Evolutionary conservation across 2,888 invertebrate species (phyloP), one percentile per base, ranked within the genome.

Genomic region (Carpatolechia fugitivella): DNA sequence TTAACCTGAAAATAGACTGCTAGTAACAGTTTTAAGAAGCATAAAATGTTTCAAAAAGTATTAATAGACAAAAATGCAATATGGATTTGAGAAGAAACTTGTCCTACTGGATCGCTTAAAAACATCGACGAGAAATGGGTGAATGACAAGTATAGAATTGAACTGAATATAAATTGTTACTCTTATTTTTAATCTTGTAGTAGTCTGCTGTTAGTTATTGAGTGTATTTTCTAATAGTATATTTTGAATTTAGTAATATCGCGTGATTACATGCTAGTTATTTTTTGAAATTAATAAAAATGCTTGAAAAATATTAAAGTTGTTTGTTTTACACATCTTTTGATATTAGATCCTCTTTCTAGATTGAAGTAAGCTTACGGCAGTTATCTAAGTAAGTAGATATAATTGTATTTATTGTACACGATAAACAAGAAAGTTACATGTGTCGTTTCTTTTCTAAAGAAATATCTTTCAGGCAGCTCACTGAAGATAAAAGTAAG

Each of bases 211-310:
- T 69, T 69, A 63, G 58, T 59, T 73, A 75, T 73, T 75, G 82
- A 81, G 81, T 82, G 82, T 86, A 79, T 78, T 82, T 80, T 84
- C 78, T 85, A 80, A 85, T 86, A 85, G 82, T 76, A 76, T 86
- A 82, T 81, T 76, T 78, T 82, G 72, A 80, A 81, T 72, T 74
- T 82, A 83, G 82, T 78, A 76, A 80, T 82, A 82, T 69, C 76
- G 85, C 78, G 85, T 88, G 86, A 82, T 84, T 82, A 84, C 79
- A 78, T 84, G 84, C 79, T 87, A 85, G 85, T 80, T 86, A 84
- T 85, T 86, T 78, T 87, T 88, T 85, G 82, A 87, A 87, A 84
- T 85, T 82, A 88, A 85, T 86, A 85, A 89, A 79, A 82, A 80
- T 71, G 82, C 84, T 86, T 85, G 80, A 82, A 85, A 87, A 76